Evolutionary conservation across 2,888 invertebrate genomes (phyloP), one percentile per base, ranked within the genome.

Genomic region (Coleophora flavipennella): DNA sequence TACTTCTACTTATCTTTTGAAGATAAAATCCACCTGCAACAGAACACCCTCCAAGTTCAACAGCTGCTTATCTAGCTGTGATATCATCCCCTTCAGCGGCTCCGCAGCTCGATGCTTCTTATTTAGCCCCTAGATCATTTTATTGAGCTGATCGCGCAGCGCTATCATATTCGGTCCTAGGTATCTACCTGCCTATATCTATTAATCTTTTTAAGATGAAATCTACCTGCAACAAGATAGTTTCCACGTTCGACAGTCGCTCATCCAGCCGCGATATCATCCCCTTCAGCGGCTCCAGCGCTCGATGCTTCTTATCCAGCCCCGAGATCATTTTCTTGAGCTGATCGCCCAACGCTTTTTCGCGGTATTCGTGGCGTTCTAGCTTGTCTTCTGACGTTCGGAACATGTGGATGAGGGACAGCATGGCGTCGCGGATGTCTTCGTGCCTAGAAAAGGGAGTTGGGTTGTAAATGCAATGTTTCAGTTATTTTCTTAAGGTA

Each of bases 291-390:
- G 89, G 91, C 53, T 92, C 92, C 33, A 92, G 74, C 1, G 87
- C 86, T 48, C 90, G 85, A 47, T 91, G 90, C 38, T 91, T 88
- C 67, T 92, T 93, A 49, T 93, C 93, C 35, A 95, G 67, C 0
- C 87, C 79, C 1, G 85, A 74, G 44, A 95, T 73, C 36, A 90
- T 89, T 63, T 91, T 92, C 75, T 94, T 94, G 38, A 94, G 62
- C 50, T 92, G 88, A 41, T 95, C 94, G 0, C 93, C 94, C 13
- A 94, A 75, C 0, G 90, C 89, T 48, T 92, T 87, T 67, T 95
- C 94, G 9, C 95, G 84, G 54, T 88, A 90, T 67, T 95, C 95
- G 68, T 95, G 95, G 11, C 95, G 83, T 60, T 95, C 94, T 45
- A 95, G 68, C 74, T 94, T 95, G 61, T 92, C 93, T 47, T 93